Evolutionary conservation across 2,888 invertebrate genomes (phyloP).

Genomic region (Agonopterix alstromeriana): DNA sequence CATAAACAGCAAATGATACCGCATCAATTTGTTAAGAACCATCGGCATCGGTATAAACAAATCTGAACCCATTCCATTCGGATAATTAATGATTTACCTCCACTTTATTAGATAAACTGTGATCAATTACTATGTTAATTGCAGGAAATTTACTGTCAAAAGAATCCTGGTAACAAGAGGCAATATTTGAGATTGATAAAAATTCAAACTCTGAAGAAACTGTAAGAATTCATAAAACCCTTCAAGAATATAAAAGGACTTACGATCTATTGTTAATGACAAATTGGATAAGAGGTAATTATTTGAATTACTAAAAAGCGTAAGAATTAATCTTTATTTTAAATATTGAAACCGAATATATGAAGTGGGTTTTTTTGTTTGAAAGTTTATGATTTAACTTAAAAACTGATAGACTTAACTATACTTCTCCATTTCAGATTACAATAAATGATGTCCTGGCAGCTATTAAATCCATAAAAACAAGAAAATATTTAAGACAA

Average conservation of each 20-base stretch:
- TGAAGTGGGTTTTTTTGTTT: too few relatives aligned
- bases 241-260: conserved; percentile 1
- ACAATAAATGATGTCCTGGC: too few relatives aligned
- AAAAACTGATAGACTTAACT: too few relatives aligned
- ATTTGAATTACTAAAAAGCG: neutral
- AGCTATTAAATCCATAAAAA: too few relatives aligned
- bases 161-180: neutral
- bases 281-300: neutral
- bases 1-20: conserved; percentile 2
- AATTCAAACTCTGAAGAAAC: neutral
- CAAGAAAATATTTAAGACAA: too few relatives aligned
- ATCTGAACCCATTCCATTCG: neutral
- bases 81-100: neutral
- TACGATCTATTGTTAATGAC: neutral
- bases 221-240: neutral
- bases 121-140: conserved; percentile 2
- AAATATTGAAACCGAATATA: neutral
- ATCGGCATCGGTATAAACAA: conserved; percentile 3
- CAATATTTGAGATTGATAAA: neutral
- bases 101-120: neutral
- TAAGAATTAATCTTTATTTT: neutral
- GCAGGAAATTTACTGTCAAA: conserved; percentile 1
- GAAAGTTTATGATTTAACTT: too few relatives aligned
- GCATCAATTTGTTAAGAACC: neutral
- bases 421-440: too few relatives aligned